Percentiles rank a stretch among this genome's conserved stretches.
Evolutionary conservation across 2,888 invertebrate species (phyloP).

Genomic region (Polymixis flavicincta): DNA sequence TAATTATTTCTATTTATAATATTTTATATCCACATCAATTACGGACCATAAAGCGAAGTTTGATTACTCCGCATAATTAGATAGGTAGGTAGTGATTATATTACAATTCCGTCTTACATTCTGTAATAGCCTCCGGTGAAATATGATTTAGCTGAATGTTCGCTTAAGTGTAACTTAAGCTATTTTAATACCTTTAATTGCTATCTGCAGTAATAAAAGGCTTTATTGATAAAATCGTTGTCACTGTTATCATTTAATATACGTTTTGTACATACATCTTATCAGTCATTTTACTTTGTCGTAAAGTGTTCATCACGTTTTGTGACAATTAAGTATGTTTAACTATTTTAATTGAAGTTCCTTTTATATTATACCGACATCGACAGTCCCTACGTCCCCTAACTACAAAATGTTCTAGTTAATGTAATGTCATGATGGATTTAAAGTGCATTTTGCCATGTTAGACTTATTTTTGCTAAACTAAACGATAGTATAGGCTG

Average conservation of each 20-base stretch:
- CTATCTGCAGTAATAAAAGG: constrained; percentile 44
- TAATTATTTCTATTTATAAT: constrained; percentile 14
- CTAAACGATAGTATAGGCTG: too few relatives aligned
- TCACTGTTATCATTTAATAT: constrained; percentile 21
- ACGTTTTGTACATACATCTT: constrained; percentile 16
- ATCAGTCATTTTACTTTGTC: constrained; percentile 12
- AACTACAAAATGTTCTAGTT: too few relatives aligned
- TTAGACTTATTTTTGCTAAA: too few relatives aligned
- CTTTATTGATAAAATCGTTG: constrained; percentile 49
- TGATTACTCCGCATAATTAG: constrained; percentile 18
- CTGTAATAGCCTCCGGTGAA: constrained; percentile 2
- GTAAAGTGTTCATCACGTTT: constrained; percentile 24
- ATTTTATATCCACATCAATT: constrained; percentile 5
- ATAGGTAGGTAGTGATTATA: background rate
- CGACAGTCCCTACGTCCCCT: too few relatives aligned
- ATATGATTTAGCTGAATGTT: constrained; percentile 23
- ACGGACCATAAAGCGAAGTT: background rate
- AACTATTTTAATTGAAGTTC: background rate
- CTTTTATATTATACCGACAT: too few relatives aligned
- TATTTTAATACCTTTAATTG: constrained; percentile 33
- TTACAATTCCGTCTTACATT: constrained; percentile 11
- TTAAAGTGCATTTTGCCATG: too few relatives aligned
- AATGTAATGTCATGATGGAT: too few relatives aligned
- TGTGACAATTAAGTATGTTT: background rate
- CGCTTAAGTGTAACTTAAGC: constrained; percentile 18